These are phyloP conservation scores for Propsilocerus akamusi DNA, from an alignment of 1,140 invertebrate genomes.

Conservation along the genomic window DNA sequence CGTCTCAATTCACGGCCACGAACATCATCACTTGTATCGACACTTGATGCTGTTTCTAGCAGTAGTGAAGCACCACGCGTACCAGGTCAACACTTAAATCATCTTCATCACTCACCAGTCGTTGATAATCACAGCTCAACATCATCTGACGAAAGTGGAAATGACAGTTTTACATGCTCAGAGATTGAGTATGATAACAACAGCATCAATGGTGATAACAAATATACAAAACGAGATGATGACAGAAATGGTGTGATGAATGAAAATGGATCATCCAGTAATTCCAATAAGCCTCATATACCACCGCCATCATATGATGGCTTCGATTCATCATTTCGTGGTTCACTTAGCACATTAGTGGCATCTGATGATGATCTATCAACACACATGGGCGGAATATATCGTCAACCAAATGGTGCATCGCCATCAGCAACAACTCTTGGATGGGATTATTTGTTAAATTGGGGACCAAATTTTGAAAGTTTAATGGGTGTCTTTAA, in stretches of 20 bases:
- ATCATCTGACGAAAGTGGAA: slow-evolving; percentile 84
- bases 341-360: slow-evolving; percentile 79
- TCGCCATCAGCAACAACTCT: slow-evolving; percentile 43
- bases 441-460: slow-evolving; percentile 84
- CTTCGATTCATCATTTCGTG: slow-evolving; percentile 82
- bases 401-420: slow-evolving; percentile 55
- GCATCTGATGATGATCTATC: slow-evolving; percentile 81
- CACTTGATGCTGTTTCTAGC: slow-evolving; percentile 79
- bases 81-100: slow-evolving; percentile 32
- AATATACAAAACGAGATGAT: slow-evolving; percentile 53
- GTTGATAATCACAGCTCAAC: slow-evolving; percentile 61
- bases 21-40: slow-evolving; percentile 76
- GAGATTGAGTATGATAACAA: slow-evolving; percentile 94
- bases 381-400: slow-evolving; percentile 49
- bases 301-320: slow-evolving; percentile 67
- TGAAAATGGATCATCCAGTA: slow-evolving; percentile 30
- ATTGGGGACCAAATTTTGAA: slow-evolving; percentile 92
- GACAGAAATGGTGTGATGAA: slow-evolving; percentile 37
- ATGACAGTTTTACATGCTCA: slow-evolving; percentile 94
- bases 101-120: slow-evolving; percentile 45
- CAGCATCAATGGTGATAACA: slow-evolving; percentile 53
- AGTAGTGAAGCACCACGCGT: slow-evolving; percentile 64
- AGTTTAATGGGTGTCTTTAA: slow-evolving; percentile 88
- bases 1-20: slow-evolving; percentile 69
- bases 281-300: slow-evolving; percentile 37